Base-by-base conservation (phyloP, 2,888 invertebrate species). In the Apodemia mormo region DNA sequence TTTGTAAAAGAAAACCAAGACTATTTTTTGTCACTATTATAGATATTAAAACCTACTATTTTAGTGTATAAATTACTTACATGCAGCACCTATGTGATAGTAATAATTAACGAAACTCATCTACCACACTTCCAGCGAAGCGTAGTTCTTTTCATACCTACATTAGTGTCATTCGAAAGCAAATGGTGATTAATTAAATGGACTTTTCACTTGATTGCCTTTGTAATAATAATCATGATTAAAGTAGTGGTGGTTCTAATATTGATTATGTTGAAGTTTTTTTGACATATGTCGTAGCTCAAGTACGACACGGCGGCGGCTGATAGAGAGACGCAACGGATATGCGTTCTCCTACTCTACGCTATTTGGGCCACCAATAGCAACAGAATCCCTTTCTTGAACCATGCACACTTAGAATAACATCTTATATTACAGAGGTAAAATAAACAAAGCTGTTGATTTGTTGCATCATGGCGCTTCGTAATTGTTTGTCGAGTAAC, bases 1-100 rank as follows among this genome's bases (percentile, higher is more conserved):
- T 80, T 85, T 82, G 81, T 84, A 86, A 82, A 82, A 84, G 84
- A 82, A 80, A 80, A 85, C 76, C 49, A 49, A 81, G 79, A 81
- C 84, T 86, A 85, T 77, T 73, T 76, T 76, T 81, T 82, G 80
- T 81, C 82, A 78, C 74, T 72, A 78, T 79, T 77, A 67, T 71
- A 71, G 76, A 76, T 78, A 77, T 78, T 79, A 81, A 80, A 80
- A 80, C 81, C 81, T 65, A 61, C 81, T 80, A 77, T 72, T 77
- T 77, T 76, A 75, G 76, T 78, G 75, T 71, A 72, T 74, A 75
- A 72, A 75, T 78, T 78, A 78, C 78, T 78, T 77, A 79, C 79
- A 79, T 79, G 79, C 79, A 78, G 33, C 72, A 77, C 75, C 73
- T 78, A 80, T 69, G 72, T 72, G 65, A 75, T 66, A 73, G 68